These are phyloP conservation scores for Himantopus leucocephalus DNA, from an alignment of 2,113 vertebrate genomes.

Conservation along the genomic window DNA sequence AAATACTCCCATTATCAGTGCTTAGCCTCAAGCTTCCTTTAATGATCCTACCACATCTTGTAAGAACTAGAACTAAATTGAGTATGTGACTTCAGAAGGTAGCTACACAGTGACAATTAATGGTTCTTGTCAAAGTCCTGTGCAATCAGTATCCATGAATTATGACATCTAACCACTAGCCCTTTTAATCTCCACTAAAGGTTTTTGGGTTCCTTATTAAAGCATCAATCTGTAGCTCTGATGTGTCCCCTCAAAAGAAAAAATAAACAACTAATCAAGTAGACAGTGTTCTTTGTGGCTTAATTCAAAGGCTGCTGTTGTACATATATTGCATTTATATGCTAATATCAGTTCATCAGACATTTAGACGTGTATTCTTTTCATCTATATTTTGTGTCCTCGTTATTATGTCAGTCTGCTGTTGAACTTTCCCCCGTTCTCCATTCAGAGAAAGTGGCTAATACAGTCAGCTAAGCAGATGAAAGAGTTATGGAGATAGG, in stretches of 20 bases:
- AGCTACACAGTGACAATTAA: slow-evolving; percentile 73
- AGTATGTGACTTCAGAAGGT: slow-evolving; percentile 70
- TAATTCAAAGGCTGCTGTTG: slow-evolving; percentile 56
- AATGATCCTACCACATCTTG: slow-evolving; percentile 73
- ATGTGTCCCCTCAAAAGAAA: slow-evolving; percentile 55
- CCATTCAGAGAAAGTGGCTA: slow-evolving; percentile 24
- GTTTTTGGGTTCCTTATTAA: slow-evolving; percentile 63
- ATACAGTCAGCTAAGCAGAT: slow-evolving; percentile 26
- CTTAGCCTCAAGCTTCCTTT: slow-evolving; percentile 75
- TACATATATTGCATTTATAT: slow-evolving; percentile 43
- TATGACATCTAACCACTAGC: slow-evolving; percentile 45
- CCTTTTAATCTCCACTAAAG: slow-evolving; percentile 60
- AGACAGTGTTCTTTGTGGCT: slow-evolving; percentile 54
- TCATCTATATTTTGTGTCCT: slow-evolving; percentile 47
- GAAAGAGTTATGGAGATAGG: slow-evolving; percentile 9
- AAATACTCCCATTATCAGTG: slow-evolving; percentile 70
- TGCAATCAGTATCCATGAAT: slow-evolving; percentile 61
- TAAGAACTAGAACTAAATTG: slow-evolving; percentile 68
- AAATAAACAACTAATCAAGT: slow-evolving; percentile 66
- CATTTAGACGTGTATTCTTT: slow-evolving; percentile 46
- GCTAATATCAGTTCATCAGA: slow-evolving; percentile 37
- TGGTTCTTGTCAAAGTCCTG: slow-evolving; percentile 67
- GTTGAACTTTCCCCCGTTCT: slow-evolving; percentile 47
- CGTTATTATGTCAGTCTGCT: slow-evolving; percentile 41
- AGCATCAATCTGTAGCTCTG: slow-evolving; percentile 51